These are phyloP conservation scores for Pentalonia nigronervosa DNA, from an alignment of 1,140 invertebrate species.

Conservation along the genomic window DNA sequence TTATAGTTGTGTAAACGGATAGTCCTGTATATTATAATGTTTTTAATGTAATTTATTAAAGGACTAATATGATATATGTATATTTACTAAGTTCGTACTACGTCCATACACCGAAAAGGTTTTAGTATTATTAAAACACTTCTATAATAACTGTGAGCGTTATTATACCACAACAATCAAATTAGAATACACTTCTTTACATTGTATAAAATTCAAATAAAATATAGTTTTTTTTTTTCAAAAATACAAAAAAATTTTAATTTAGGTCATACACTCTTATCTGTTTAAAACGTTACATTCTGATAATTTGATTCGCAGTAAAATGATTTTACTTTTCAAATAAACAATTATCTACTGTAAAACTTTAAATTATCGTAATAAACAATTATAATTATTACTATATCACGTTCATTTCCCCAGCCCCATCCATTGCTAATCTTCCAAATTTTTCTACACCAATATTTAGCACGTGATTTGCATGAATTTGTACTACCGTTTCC, in stretches of 20 bases:
- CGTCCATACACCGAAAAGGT: neutral
- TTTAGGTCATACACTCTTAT: neutral
- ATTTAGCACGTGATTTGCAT: no score
- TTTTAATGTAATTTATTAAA: neutral
- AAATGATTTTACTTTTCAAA: no score
- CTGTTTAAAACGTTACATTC: neutral
- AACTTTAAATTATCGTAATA: neutral
- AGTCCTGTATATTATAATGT: neutral
- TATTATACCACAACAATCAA: neutral
- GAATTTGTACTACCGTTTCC: no score
- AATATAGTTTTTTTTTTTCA: neutral
- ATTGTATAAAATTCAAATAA: neutral
- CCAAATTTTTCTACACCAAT: no score
- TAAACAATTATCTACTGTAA: no score
- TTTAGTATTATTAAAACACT: conserved; percentile 10
- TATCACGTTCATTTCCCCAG: no score
- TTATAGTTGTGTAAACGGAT: neutral
- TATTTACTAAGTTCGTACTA: neutral
- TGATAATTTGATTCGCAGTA: no score
- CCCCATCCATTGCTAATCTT: no score
- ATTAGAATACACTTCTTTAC: neutral
- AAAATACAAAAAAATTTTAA: neutral
- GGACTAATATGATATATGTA: conserved; percentile 2
- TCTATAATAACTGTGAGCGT: neutral
- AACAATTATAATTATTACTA: neutral